A percentile compares a stretch with the other conserved stretches of the same genome.
Evolutionary conservation across 2,113 vertebrate species (phyloP).

Genomic region (Halcyon malimbica): DNA sequence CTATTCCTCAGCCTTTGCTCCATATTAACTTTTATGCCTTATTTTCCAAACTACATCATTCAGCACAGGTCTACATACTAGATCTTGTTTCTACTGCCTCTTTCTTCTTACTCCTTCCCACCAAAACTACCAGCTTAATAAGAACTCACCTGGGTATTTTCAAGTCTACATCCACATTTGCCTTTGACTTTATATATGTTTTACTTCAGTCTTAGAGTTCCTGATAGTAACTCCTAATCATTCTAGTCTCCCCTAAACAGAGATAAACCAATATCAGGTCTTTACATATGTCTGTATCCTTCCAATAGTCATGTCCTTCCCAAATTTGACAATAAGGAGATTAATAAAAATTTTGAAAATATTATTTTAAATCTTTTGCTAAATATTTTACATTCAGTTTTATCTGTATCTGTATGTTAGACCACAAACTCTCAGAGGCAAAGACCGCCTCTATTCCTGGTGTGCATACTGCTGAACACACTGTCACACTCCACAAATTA

Average conservation of each 20-base stretch:
- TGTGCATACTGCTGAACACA: slow-evolving; percentile 45
- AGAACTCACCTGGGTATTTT: background rate
- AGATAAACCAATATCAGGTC: accelerated
- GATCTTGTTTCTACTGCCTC: background rate
- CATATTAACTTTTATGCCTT: background rate
- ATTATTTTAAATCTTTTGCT: background rate
- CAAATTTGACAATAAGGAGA: background rate
- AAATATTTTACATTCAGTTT: background rate
- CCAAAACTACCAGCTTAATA: background rate
- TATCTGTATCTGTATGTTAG: background rate
- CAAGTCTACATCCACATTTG: background rate
- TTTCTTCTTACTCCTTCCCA: background rate
- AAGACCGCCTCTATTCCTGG: background rate
- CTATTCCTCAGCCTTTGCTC: background rate
- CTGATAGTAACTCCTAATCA: background rate
- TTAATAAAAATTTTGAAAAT: background rate
- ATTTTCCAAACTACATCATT: background rate
- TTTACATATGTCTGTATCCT: background rate
- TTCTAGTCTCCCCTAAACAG: background rate
- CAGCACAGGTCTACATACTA: background rate
- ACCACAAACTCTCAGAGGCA: background rate
- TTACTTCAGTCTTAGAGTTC: background rate
- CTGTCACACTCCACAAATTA: slow-evolving; percentile 66
- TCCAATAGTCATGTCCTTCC: background rate
- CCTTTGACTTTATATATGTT: background rate